Conservation (phyloP, 2,797 vertebrate species). For the Naso thynnoides region DNA sequence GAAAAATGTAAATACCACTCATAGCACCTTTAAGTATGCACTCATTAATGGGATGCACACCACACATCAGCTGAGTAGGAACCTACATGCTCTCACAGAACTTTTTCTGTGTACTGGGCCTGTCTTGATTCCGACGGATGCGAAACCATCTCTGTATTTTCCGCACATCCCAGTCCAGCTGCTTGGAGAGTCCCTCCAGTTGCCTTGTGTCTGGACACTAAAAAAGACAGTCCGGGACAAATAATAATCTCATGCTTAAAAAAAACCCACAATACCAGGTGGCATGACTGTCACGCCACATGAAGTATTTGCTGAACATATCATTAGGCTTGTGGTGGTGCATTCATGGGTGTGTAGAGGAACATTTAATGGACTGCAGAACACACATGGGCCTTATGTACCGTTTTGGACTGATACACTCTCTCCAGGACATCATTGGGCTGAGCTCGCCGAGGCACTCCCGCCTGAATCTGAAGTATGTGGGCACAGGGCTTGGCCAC, state of each 20-base stretch:
- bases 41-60: too few species aligned
- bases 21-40: too few species aligned
- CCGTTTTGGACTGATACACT: constrained; percentile 79
- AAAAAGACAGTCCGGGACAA: constrained; percentile 49
- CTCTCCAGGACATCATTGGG: constrained; percentile 91
- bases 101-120: constrained; percentile 89
- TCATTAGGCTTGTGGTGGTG: constrained; percentile 26
- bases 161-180: constrained; percentile 93
- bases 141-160: constrained; percentile 96
- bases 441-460: constrained; percentile 85
- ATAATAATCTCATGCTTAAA: constrained; percentile 26
- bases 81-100: constrained; percentile 98
- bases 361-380: constrained; percentile 20
- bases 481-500: constrained; percentile 93
- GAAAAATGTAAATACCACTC: too few species aligned
- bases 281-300: constrained; percentile 12
- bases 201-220: constrained; percentile 89
- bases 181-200: constrained; percentile 91
- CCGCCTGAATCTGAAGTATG: constrained; percentile 90
- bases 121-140: constrained; percentile 92
- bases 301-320: constrained; percentile 22
- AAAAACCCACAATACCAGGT: constrained; percentile 16
- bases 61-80: constrained; percentile 18
- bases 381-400: constrained; percentile 60
- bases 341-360: constrained; percentile 7